These are phyloP conservation scores for Zophobas atratus DNA, from an alignment of 1,140 invertebrate genomes.

Conservation along the genomic window DNA sequence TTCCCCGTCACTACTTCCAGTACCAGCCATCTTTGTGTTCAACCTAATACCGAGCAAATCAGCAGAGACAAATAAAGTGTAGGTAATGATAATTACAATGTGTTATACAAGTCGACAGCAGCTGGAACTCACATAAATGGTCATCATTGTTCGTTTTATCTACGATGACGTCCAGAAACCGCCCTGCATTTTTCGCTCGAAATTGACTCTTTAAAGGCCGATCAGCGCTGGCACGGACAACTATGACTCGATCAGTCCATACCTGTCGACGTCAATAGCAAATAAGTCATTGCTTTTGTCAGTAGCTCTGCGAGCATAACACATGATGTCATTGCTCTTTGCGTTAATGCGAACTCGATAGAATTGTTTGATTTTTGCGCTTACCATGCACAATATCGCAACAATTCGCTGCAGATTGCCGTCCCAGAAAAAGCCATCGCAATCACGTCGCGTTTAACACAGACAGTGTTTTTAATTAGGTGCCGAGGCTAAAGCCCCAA, in stretches of 20 bases:
- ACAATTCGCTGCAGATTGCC: constrained; percentile 21
- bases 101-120: neutral
- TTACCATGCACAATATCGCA: constrained; percentile 2
- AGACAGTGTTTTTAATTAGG: constrained; percentile 46
- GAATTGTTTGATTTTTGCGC: neutral
- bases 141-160: constrained; percentile 7
- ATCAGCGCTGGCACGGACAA: neutral
- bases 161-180: neutral
- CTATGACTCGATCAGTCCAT: neutral
- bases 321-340: neutral
- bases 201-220: neutral
- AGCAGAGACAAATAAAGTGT: constrained; percentile 3
- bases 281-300: neutral
- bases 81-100: neutral
- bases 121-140: neutral
- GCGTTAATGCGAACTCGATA: constrained; percentile 1
- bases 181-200: neutral
- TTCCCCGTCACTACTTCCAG: neutral
- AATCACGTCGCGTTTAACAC: constrained; percentile 40
- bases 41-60: neutral
- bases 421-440: constrained; percentile 15
- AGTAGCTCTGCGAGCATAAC: neutral
- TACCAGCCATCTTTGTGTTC: neutral
- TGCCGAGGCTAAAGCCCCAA: constrained; percentile 25
- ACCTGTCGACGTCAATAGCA: neutral